Percentiles rank a stretch among this genome's conserved stretches.
Conservation (phyloP, 2,888 invertebrate species). For the Sinohyriopsis cumingii region DNA sequence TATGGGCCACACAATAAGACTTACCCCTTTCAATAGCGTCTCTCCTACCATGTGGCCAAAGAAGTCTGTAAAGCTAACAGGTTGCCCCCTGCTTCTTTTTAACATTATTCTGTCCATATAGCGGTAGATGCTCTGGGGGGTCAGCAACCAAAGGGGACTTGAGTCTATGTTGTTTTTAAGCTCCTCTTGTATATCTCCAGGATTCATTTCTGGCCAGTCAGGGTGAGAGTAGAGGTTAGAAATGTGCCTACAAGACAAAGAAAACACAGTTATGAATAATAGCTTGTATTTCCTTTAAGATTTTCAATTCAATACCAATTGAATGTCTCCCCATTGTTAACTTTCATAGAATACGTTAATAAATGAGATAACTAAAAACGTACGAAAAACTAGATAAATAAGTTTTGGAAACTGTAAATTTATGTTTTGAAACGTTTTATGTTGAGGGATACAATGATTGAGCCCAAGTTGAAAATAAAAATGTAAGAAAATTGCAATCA, state of each 20-base stretch:
- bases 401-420: no score
- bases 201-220: slow-evolving; percentile 69
- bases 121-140: slow-evolving; percentile 63
- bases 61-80: slow-evolving; percentile 74
- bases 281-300: no score
- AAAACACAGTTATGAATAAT: neutral
- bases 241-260: slow-evolving; percentile 68
- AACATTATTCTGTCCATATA: slow-evolving; percentile 66
- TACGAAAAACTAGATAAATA: no score
- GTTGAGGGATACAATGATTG: no score
- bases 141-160: slow-evolving; percentile 67
- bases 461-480: no score
- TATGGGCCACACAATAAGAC: slow-evolving; percentile 12
- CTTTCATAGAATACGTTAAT: no score
- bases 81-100: slow-evolving; percentile 71
- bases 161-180: slow-evolving; percentile 68
- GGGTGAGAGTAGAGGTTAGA: slow-evolving; percentile 73
- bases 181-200: slow-evolving; percentile 68
- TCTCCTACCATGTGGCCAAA: slow-evolving; percentile 73
- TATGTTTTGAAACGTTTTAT: no score
- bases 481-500: no score
- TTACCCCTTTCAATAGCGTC: slow-evolving; percentile 71
- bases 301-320: no score
- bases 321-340: no score
- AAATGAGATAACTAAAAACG: no score